Base-by-base conservation (phyloP, 2,113 vertebrate species). In the Platysteira castanea region DNA sequence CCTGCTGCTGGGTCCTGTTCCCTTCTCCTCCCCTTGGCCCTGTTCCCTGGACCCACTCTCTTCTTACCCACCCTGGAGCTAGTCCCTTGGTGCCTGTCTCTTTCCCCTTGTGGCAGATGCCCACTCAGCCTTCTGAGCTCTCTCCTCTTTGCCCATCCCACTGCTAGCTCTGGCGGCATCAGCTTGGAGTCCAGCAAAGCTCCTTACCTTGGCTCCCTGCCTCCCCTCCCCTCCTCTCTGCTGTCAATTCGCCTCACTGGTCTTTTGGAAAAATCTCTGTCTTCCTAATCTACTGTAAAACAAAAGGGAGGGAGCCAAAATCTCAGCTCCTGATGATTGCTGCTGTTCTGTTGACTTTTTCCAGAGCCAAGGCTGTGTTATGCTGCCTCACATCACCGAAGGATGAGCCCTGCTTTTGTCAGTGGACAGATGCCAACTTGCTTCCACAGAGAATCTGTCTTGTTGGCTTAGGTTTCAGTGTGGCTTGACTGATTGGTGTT, bases 251-350 rank as follows among this genome's bases (percentile, higher is more conserved):
- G 2, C 24, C 39, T 93, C 80, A 44, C 11, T 68, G 64, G 61
- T 60, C 75, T 91, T 91, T 65, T 80, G 49, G 53, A 91, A 52
- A 95, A 94, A 91, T 61, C 50, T 81, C 47, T 33, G 12, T 65
- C 65, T 88, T 93, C 52, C 37, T 82, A 73, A 91, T 83, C 67
- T 87, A 85, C 70, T 70, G 63, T 89, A 88, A 90, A 89, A 77
- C 49, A 57, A 84, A 93, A 49, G 33, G 8, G 24, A 96, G 24
- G 12, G 41, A 39, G 41, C 12, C 20, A 89, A 94, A 82, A 59
- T 77, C 71, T 78, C 83, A 63, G 46, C 54, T 92, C 19, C 47
- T 60, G 68, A 42, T 7, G 15, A 77, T 33, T 81, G 54, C 63
- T 88, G 49, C 70, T 86, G 37, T 33, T 91, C 81, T 73, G 30